Evolutionary conservation across 2,888 invertebrate genomes (phyloP).

Genomic region (Hyles lineata): DNA sequence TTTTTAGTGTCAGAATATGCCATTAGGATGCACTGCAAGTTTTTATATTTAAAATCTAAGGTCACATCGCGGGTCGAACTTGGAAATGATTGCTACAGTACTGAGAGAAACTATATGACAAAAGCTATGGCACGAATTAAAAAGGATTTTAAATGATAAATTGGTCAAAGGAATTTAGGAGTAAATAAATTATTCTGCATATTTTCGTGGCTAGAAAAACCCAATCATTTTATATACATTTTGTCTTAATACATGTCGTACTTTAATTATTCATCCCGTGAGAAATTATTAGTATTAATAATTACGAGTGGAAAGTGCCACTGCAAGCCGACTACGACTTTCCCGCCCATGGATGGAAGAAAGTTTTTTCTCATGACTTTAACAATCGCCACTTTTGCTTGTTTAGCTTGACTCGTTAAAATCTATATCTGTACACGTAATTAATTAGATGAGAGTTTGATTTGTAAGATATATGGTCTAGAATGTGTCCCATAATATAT

Average conservation of each 20-base stretch:
- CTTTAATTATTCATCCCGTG: neutral
- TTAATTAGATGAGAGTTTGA: neutral
- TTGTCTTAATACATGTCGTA: no score
- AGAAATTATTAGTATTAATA: slow-evolving; percentile 43
- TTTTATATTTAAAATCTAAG: neutral
- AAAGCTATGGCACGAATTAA: no score
- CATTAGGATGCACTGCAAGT: neutral
- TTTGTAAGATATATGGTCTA: neutral
- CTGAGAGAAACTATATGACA: no score
- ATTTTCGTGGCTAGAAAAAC: no score
- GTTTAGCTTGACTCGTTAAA: slow-evolving; percentile 18
- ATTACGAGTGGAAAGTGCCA: slow-evolving; percentile 43
- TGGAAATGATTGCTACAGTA: no score
- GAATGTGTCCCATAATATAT: neutral
- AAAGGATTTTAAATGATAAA: no score
- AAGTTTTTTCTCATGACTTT: slow-evolving; percentile 44
- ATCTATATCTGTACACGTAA: slow-evolving; percentile 12
- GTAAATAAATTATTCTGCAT: no score
- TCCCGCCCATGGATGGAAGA: slow-evolving; percentile 51
- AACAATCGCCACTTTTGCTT: slow-evolving; percentile 28
- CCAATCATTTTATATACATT: no score
- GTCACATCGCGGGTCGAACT: no score
- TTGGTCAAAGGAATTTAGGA: no score
- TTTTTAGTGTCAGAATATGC: neutral
- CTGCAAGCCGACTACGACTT: slow-evolving; percentile 39